Percentiles rank a stretch among this genome's conserved stretches.
These are phyloP conservation scores for Acleris sparsana DNA, from an alignment of 2,888 invertebrate species.

Conservation along the genomic window DNA sequence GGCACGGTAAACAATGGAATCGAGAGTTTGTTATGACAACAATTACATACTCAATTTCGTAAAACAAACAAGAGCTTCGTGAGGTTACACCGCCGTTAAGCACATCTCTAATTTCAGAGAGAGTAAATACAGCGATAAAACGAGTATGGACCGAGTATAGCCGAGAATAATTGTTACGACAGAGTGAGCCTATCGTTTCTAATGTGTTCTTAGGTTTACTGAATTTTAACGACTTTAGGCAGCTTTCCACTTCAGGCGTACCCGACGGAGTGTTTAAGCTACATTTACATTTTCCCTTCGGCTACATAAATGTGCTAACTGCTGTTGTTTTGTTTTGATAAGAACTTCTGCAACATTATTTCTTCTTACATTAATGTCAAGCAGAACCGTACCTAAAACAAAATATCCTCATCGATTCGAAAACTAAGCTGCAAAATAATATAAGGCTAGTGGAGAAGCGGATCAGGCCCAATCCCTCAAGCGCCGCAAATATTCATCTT, in stretches of 20 bases:
- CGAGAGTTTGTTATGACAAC: conserved; percentile 50
- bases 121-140: conserved; percentile 49
- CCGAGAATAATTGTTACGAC: conserved; percentile 58
- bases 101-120: conserved; percentile 48
- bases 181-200: conserved; percentile 52
- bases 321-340: conserved; percentile 2
- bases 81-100: conserved; percentile 38
- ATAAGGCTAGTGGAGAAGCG: no score
- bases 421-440: no score
- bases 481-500: no score
- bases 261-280: conserved; percentile 6
- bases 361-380: no score
- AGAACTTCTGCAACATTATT: not conserved
- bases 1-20: conserved; percentile 46
- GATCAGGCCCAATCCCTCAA: no score
- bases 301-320: conserved; percentile 13
- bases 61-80: conserved; percentile 46
- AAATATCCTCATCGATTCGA: no score
- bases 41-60: conserved; percentile 57
- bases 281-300: conserved; percentile 25
- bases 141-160: conserved; percentile 57
- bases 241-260: conserved; percentile 20
- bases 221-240: conserved; percentile 55
- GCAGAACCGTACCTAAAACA: no score
- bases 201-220: conserved; percentile 61